Base-by-base conservation (phyloP, 2,888 invertebrate genomes). In the Parnassius mnemosyne region DNA sequence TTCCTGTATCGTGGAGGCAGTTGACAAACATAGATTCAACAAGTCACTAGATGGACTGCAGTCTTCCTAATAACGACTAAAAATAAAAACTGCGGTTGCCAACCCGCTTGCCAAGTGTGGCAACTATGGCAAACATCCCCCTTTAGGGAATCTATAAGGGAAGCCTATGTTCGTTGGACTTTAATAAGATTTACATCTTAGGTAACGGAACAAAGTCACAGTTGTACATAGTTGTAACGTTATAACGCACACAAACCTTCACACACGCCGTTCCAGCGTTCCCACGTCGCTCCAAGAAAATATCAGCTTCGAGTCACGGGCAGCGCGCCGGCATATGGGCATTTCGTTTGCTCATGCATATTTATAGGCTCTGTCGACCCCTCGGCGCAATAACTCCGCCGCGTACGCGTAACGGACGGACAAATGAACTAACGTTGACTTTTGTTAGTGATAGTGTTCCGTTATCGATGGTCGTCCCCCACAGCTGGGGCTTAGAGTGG, bases 301-400 rank as follows among this genome's bases (percentile, higher is more conserved):
- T 70, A 67, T 66, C 47, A 65, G 59, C 61, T 57, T 60, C 57
- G 55, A 64, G 59, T 60, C 61, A 56, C 57, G 55, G 62, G 41
- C 57, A 56, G 60, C 56, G 63, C 56, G 47, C 64, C 69, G 67
- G 62, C 75, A 75, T 75, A 72, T 71, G 75, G 75, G 61, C 67
- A 72, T 71, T 71, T 71, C 75, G 74, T 70, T 75, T 68, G 59
- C 70, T 73, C 73, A 74, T 75, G 71, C 71, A 74, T 76, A 74
- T 75, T 70, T 71, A 74, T 73, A 68, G 55, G 47, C 47, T 51
- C 64, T 58, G 64, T 34, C 65, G 64, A 65, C 65, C 67, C 60
- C 60, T 53, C 57, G 57, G 25, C 57, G 64, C 55, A 53, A 51
- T 49, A 50, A 57, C 63, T 52, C 44, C 57, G 54, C 50, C 55